Evolutionary conservation across 2,113 vertebrate genomes (phyloP).

Genomic region (Promerops cafer): DNA sequence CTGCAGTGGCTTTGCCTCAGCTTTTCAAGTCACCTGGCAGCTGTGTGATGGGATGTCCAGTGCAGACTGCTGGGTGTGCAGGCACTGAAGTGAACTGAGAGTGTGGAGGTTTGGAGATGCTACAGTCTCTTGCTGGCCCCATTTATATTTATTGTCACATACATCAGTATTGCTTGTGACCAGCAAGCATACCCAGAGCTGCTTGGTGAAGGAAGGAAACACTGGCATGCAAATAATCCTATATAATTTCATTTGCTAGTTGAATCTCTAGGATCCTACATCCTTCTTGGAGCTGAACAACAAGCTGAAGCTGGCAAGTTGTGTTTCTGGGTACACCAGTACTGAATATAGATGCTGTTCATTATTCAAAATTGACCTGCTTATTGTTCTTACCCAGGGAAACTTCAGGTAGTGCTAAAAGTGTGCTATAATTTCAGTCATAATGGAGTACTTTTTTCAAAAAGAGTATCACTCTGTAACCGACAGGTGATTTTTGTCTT

Average conservation of each 20-base stretch:
- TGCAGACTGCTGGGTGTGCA: background rate
- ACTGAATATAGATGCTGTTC: background rate
- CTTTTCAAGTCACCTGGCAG: background rate
- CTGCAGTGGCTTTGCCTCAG: background rate
- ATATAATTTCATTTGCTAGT: background rate
- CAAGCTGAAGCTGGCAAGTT: background rate
- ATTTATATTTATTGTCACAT: background rate
- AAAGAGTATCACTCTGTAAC: background rate
- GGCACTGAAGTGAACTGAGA: background rate
- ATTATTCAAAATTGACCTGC: background rate
- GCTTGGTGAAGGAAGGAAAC: background rate
- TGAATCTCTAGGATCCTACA: background rate
- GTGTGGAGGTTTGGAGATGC: background rate
- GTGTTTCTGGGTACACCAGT: background rate
- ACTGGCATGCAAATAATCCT: background rate
- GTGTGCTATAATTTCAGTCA: background rate
- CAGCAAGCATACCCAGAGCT: background rate
- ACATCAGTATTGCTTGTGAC: background rate
- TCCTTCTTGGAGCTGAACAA: background rate
- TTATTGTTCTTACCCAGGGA: background rate
- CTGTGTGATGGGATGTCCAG: background rate
- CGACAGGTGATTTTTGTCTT: background rate
- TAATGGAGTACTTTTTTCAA: background rate
- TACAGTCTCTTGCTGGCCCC: background rate
- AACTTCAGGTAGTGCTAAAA: background rate